Evolutionary conservation across 2,888 invertebrate species (phyloP).

Genomic region (Helicoverpa assulta): DNA sequence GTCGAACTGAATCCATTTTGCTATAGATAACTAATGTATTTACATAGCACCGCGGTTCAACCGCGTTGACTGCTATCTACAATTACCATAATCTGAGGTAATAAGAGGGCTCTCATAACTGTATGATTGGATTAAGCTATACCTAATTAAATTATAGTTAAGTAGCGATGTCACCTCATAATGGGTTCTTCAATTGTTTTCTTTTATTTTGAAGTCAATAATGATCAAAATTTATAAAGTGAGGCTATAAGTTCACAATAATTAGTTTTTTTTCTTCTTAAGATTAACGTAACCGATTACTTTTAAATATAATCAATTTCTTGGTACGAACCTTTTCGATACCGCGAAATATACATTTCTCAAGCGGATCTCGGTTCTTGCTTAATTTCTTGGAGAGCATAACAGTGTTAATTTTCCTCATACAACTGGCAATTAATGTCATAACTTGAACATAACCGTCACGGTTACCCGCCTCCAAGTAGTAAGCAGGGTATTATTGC

Average conservation of each 20-base stretch:
- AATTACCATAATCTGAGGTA: slow-evolving; percentile 30
- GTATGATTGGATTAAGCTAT: slow-evolving; percentile 5
- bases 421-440: slow-evolving; percentile 36
- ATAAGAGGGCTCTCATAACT: slow-evolving; percentile 5
- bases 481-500: slow-evolving; percentile 20
- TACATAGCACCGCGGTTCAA: slow-evolving; percentile 6
- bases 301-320: neutral
- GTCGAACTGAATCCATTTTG: slow-evolving; percentile 20
- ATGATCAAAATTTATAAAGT: neutral
- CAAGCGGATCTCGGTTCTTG: slow-evolving; percentile 30
- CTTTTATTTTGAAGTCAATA: too few species aligned
- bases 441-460: slow-evolving; percentile 29
- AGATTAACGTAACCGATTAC: too few species aligned
- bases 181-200: neutral
- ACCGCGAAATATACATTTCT: slow-evolving; percentile 29
- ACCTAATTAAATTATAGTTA: neutral
- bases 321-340: slow-evolving; percentile 11
- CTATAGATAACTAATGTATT: slow-evolving; percentile 15
- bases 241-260: neutral
- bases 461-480: slow-evolving; percentile 5
- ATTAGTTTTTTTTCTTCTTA: too few species aligned
- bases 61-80: slow-evolving; percentile 25
- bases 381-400: slow-evolving; percentile 36
- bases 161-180: neutral
- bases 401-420: slow-evolving; percentile 49